Percentiles rank a stretch among this genome's conserved stretches.
These are phyloP conservation scores for Porites divaricata DNA, from an alignment of 92 coral and sea anemone species.

Conservation along the genomic window DNA sequence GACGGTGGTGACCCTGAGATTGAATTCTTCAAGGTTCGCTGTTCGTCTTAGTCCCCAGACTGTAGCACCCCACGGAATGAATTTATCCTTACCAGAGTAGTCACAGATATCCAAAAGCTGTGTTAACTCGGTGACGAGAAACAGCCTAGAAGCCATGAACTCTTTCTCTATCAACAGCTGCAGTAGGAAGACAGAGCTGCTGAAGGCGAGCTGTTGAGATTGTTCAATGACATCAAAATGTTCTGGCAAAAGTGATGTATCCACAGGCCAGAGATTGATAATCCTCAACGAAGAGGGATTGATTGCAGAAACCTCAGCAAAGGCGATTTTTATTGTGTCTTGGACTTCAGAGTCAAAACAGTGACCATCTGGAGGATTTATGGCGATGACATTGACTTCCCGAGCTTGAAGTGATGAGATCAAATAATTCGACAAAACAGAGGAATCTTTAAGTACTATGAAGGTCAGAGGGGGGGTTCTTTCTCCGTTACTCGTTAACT, in stretches of 20 bases:
- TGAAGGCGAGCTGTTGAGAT: slow-evolving; percentile 54
- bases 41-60: slow-evolving; percentile 80
- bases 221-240: slow-evolving; percentile 38
- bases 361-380: slow-evolving; percentile 17
- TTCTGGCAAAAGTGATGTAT: slow-evolving; percentile 26
- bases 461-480: neutral
- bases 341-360: slow-evolving; percentile 9
- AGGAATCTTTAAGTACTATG: slow-evolving; percentile 43
- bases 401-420: neutral
- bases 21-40: slow-evolving; percentile 62
- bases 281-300: slow-evolving; percentile 33
- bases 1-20: slow-evolving; percentile 44
- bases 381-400: slow-evolving; percentile 26
- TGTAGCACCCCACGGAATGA: slow-evolving; percentile 67
- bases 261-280: slow-evolving; percentile 71
- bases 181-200: slow-evolving; percentile 53
- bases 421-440: slow-evolving; percentile 24
- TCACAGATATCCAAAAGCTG: slow-evolving; percentile 25
- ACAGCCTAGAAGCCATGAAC: slow-evolving; percentile 26
- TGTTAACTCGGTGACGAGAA: slow-evolving; percentile 52
- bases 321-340: neutral
- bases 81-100: neutral
- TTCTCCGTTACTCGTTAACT: neutral
- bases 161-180: slow-evolving; percentile 40
- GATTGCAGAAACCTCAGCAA: neutral